These are phyloP conservation scores for Eledone cirrhosa DNA, from an alignment of 2,888 invertebrate species.

Conservation along the genomic window DNA sequence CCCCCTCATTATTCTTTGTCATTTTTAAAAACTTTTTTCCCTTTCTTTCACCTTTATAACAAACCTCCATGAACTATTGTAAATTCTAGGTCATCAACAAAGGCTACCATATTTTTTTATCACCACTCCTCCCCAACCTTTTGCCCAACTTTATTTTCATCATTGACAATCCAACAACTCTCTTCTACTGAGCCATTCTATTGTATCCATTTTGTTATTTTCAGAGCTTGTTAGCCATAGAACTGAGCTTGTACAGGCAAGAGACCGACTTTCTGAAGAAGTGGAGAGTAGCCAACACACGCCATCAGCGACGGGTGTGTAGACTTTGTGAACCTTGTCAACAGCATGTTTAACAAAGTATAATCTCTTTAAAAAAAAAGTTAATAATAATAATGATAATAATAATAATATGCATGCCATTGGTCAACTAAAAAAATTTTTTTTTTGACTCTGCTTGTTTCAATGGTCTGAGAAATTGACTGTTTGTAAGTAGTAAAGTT, in stretches of 20 bases:
- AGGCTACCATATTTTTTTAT: too few relatives aligned
- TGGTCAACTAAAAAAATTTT: slow-evolving; percentile 8
- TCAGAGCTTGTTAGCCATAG: slow-evolving; percentile 18
- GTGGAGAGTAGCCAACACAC: slow-evolving; percentile 24
- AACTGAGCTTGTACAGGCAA: not conserved
- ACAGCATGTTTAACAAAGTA: slow-evolving; percentile 22
- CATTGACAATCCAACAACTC: too few relatives aligned
- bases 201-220: too few relatives aligned
- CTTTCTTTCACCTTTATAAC: too few relatives aligned
- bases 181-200: too few relatives aligned
- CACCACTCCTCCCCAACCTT: too few relatives aligned
- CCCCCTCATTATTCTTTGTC: too few relatives aligned
- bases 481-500: slow-evolving; percentile 23
- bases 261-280: slow-evolving; percentile 11
- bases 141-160: too few relatives aligned
- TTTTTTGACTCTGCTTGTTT: slow-evolving; percentile 21
- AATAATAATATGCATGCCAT: slow-evolving; percentile 18
- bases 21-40: too few relatives aligned
- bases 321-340: slow-evolving; percentile 24
- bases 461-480: slow-evolving; percentile 1
- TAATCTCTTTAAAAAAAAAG: slow-evolving; percentile 21
- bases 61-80: too few relatives aligned
- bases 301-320: slow-evolving; percentile 26
- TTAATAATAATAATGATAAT: too few relatives aligned
- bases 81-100: too few relatives aligned